Evolutionary conservation across 2,113 vertebrate species (phyloP), one percentile per base, ranked within the genome.

Genomic region (Delphinus delphis): DNA sequence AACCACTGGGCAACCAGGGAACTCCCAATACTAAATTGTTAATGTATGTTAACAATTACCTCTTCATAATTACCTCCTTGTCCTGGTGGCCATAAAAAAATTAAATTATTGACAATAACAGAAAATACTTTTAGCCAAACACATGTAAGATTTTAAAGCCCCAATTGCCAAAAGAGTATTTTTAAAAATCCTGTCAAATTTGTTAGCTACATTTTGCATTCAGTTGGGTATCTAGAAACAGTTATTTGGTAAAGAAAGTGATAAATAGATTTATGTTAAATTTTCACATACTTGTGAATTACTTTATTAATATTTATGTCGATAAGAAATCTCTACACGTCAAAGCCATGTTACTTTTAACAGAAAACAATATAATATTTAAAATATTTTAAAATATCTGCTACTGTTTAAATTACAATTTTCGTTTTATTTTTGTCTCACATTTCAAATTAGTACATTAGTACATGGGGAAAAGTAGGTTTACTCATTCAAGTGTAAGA

Each of bases 231-330:
- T 80, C 58, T 74, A 68, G 82, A 92, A 87, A n/a, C 10, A 80
- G 25, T 84, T 83, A 74, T 31, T 96, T 84, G 58, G 3, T 90
- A 74, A 95, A 95, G 68, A 82, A 77, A 79, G 13, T 92, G 79
- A 70, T 53, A 90, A 71, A 53, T 36, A 93, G 58, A 82, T 95
- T 90, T 93, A 41, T 91, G 33, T 67, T 84, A 89, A 67, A 73
- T 83, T 67, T 88, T 55, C 6, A 62, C 12, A 47, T 1, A 67
- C 21, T 85, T 82, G 38, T 93, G 36, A 82, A 31, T 88, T 74
- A 67, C 41, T 81, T 1, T 62, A 25, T 89, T 94, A 80, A 68
- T 9, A 79, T 79, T 89, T 73, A 62, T 76, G 4, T 73, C 77
- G 8, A 38, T 80, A 71, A 90, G 11, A 87, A 95, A 62, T 88